Percentiles rank a stretch among this genome's conserved stretches.
phyloP scores from a whole-genome alignment of 2,888 invertebrate genomes.

The Lathronympha strigana region DNA sequence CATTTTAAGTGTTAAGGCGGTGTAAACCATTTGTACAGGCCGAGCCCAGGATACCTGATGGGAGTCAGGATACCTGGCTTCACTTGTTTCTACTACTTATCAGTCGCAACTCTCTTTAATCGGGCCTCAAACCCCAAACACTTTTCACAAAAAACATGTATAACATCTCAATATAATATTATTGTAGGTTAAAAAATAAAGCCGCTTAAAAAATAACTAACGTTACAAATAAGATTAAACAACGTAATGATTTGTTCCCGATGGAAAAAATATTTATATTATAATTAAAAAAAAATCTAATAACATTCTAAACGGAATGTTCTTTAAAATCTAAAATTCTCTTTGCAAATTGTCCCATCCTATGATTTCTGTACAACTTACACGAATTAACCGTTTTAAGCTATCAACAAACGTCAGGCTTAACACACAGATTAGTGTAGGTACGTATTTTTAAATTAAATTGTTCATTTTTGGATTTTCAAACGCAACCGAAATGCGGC shows the following conservation, averaged over 20 bases:
- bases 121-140: constrained; percentile 75
- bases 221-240: constrained; percentile 84
- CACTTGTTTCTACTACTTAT: constrained; percentile 71
- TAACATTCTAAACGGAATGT: constrained; percentile 85
- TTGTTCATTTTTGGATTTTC: constrained; percentile 67
- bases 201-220: constrained; percentile 83
- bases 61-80: constrained; percentile 16
- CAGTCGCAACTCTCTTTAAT: constrained; percentile 80
- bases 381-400: constrained; percentile 78
- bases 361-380: constrained; percentile 82
- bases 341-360: constrained; percentile 84
- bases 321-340: constrained; percentile 80
- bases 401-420: constrained; percentile 80
- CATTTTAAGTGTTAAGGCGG: constrained; percentile 81
- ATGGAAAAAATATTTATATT: constrained; percentile 77
- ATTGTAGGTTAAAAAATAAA: constrained; percentile 79
- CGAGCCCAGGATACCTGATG: constrained; percentile 60
- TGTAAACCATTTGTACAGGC: constrained; percentile 82
- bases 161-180: constrained; percentile 83
- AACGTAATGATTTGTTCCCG: constrained; percentile 84
- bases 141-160: constrained; percentile 81
- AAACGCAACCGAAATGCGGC: constrained; percentile 74
- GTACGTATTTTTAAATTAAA: constrained; percentile 58
- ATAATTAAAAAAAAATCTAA: constrained; percentile 73
- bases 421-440: constrained; percentile 75